Evolutionary conservation across 2,888 invertebrate genomes (phyloP).

Genomic region (Campoplex nolae): DNA sequence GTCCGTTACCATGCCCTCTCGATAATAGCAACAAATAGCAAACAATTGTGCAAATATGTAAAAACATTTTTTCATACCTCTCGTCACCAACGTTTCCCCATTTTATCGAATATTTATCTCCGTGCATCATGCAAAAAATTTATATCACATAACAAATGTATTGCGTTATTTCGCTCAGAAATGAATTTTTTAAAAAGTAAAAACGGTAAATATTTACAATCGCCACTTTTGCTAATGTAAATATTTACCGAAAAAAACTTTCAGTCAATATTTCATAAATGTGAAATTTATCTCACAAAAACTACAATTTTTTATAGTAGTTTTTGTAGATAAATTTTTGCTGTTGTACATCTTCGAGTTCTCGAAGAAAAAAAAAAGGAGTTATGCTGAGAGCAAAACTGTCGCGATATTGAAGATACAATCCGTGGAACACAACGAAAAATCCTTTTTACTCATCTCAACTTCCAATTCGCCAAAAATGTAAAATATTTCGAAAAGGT

Average conservation of each 20-base stretch:
- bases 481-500: no score
- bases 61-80: not conserved
- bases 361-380: not conserved
- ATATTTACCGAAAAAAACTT: not conserved
- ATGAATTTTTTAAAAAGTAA: no score
- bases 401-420: not conserved
- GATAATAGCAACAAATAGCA: slow-evolving; percentile 26
- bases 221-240: no score
- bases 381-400: not conserved
- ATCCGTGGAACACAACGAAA: not conserved
- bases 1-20: slow-evolving; percentile 66
- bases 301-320: not conserved
- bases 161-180: not conserved
- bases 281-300: no score
- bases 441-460: not conserved
- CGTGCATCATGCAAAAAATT: slow-evolving; percentile 3
- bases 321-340: not conserved
- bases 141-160: not conserved
- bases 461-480: not conserved
- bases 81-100: not conserved
- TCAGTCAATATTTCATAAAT: not conserved
- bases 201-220: no score
- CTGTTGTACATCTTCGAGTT: not conserved
- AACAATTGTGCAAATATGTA: slow-evolving; percentile 44
- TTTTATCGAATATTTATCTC: not conserved